These are phyloP conservation scores for Gambusia yucatana DNA, from an alignment of 2,797 vertebrate genomes.

Conservation along the genomic window DNA sequence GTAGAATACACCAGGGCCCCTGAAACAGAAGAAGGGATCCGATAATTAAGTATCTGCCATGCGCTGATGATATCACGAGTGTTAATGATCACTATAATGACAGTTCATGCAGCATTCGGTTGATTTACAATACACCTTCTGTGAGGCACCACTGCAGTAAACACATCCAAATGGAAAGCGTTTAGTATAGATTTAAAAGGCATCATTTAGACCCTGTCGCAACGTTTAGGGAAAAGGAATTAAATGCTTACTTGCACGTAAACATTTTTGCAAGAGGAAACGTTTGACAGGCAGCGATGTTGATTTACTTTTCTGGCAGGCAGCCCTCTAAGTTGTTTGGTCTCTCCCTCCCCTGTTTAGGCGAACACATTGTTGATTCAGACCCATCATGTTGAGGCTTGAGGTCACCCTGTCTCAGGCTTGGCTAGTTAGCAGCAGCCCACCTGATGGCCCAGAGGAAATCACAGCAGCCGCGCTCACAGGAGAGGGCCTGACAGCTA, in stretches of 20 bases:
- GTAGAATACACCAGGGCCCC: constrained; percentile 76
- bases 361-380: constrained; percentile 88
- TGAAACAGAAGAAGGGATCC: constrained; percentile 75
- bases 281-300: constrained; percentile 72
- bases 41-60: constrained; percentile 83
- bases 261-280: constrained; percentile 61
- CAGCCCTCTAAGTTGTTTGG: constrained; percentile 83
- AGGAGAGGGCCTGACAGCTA: constrained; percentile 85
- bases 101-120: constrained; percentile 79
- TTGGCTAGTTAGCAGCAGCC: constrained; percentile 89
- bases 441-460: constrained; percentile 88
- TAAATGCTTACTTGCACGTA: constrained; percentile 65
- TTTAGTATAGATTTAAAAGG: constrained; percentile 64
- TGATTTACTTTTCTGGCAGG: constrained; percentile 75
- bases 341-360: constrained; percentile 82
- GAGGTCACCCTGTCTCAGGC: constrained; percentile 89
- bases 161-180: constrained; percentile 60
- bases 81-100: constrained; percentile 85
- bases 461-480: constrained; percentile 84
- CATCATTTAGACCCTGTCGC: constrained; percentile 51
- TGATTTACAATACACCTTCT: constrained; percentile 79
- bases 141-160: constrained; percentile 74
- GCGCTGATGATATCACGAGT: constrained; percentile 81
- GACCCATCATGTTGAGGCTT: constrained; percentile 87
- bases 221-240: constrained; percentile 49